Percentiles rank a stretch among this genome's conserved stretches.
Evolutionary conservation across 2,113 vertebrate species (phyloP).

Genomic region (Gasterosteus aculeatus): DNA sequence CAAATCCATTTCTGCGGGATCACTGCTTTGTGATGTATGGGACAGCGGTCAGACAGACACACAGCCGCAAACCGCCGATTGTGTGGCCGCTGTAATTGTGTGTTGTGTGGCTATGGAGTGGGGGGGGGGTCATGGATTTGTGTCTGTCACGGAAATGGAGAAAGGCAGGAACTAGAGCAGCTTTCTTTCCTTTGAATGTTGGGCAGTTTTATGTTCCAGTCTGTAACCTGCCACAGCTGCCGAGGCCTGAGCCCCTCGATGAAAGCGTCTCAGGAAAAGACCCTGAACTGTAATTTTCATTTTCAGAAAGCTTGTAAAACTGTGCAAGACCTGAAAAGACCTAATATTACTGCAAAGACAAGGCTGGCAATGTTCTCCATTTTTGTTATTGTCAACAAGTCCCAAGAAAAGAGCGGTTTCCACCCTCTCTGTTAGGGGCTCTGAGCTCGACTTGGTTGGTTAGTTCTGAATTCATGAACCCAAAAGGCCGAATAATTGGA

Average conservation of each 20-base stretch:
- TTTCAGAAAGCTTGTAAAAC: constrained; percentile 26
- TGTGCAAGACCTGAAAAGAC: constrained; percentile 15
- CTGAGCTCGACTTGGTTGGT: background rate
- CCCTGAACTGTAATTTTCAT: constrained; percentile 24
- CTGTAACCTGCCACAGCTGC: constrained; percentile 37
- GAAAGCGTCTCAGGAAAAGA: constrained; percentile 27
- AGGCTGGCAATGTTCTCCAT: background rate
- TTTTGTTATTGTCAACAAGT: background rate
- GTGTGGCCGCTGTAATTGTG: constrained; percentile 12
- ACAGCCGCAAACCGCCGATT: constrained; percentile 9
- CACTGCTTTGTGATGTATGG: constrained; percentile 51
- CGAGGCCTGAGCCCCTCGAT: background rate
- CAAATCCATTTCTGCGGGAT: constrained; percentile 70
- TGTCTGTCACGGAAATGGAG: background rate
- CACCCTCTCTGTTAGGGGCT: background rate
- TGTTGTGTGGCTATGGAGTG: constrained; percentile 6
- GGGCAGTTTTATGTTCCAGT: constrained; percentile 25
- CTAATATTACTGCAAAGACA: background rate
- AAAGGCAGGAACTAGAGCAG: background rate
- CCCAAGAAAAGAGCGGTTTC: background rate
- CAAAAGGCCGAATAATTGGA: background rate
- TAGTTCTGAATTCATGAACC: background rate
- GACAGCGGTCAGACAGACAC: constrained; percentile 35
- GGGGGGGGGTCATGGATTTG: constrained; percentile 8
- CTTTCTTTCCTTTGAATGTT: constrained; percentile 10